Conservation (phyloP, 2,797 vertebrate species). For the Eulemur coronatus region DNA sequence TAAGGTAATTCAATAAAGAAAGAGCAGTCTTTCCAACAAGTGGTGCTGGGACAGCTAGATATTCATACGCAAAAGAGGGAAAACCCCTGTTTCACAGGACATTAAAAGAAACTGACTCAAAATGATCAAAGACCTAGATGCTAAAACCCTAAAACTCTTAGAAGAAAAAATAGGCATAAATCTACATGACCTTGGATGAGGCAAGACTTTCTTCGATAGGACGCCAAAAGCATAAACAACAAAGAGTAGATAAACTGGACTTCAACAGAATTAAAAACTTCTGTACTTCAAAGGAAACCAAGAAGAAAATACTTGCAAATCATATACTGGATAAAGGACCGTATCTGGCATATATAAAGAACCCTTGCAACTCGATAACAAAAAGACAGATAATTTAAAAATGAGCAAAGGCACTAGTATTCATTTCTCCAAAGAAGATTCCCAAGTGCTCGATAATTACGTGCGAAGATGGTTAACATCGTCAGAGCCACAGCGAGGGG, state of each 20-base stretch:
- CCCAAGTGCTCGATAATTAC: no score
- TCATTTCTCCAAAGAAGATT: background rate
- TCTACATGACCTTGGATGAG: background rate
- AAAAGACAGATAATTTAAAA: background rate
- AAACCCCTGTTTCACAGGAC: background rate
- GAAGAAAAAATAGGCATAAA: background rate
- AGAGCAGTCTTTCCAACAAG: background rate
- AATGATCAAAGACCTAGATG: background rate
- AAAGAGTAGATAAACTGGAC: background rate
- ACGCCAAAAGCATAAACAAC: background rate
- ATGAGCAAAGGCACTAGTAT: background rate
- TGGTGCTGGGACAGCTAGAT: background rate
- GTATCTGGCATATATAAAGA: background rate
- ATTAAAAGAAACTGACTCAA: background rate
- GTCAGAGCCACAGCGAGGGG: background rate
- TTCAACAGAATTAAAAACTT: background rate
- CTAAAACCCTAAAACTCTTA: background rate
- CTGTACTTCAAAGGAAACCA: background rate
- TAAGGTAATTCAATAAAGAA: background rate
- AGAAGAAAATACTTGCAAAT: background rate
- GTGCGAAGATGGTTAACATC: background rate
- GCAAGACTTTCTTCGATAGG: background rate
- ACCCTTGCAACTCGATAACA: background rate
- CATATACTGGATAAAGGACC: no score
- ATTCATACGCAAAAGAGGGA: background rate